Evolutionary conservation across 2,888 invertebrate species (phyloP), one percentile per base, ranked within the genome.

Genomic region (Eupithecia subfuscata): DNA sequence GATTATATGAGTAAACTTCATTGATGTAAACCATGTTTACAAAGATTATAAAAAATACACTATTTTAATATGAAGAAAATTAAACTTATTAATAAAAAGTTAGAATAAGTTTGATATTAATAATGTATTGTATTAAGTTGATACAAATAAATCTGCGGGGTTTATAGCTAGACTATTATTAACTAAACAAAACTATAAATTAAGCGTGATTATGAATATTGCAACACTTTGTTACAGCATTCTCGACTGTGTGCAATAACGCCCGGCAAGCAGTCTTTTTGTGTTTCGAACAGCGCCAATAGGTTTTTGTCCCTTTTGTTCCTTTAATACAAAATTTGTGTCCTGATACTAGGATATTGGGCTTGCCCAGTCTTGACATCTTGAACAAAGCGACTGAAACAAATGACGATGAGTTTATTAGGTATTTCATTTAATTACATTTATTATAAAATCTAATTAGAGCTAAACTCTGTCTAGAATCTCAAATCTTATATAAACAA

Each of bases 261-360:
- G 84, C 84, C 14, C 73, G 78, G 37, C 84, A 84, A 2, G 78
- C 84, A 9, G 74, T 78, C 34, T 76, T 78, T 34, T 79, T 73
- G 30, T 82, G 82, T 12, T 73, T 81, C 3, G 78, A 80, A 64
- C 84, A 83, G 8, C 82, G 82, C 90, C 90, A 89, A 25, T 89
- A 77, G 0, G 82, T 82, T 48, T 84, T 86, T 0, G 69, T 11
- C 0, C 83, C 84, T 1, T 56, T 80, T 0, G 72, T 71, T 3
- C 81, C 80, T 25, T 88, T 89, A 67, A 81, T 85, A 16, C 82
- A 74, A 67, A 84, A 89, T 40, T 82, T 88, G 78, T 84, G 86
- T 0, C 90, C 88, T 0, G 75, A 74, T 16, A 84, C 25, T 5
- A 82, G 37, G 14, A 90, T 84, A 67, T 85, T 82, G 2, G 79